Evolutionary conservation across 2,888 invertebrate species (phyloP), one percentile per base, ranked within the genome.

Genomic region (Chirona hameri): DNA sequence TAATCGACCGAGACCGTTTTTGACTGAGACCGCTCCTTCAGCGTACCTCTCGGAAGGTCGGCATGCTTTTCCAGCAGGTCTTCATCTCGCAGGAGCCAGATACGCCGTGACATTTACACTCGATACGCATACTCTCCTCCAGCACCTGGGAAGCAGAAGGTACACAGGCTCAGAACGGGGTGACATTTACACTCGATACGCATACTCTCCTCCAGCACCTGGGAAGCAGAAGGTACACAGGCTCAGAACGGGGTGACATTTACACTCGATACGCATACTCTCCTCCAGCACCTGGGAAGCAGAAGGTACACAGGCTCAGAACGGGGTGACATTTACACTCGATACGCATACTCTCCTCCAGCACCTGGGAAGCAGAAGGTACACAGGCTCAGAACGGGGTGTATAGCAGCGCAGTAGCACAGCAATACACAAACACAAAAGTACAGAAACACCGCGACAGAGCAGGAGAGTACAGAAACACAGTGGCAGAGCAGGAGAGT

Each of bases 291-390:
- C 87, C 89, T 89, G 85, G 65, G 48, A 48, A 48, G 9, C 9
- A n/a, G n/a, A n/a, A n/a, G n/a, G n/a, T n/a, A n/a, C n/a, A n/a
- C n/a, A n/a, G n/a, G n/a, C n/a, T n/a, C n/a, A n/a, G n/a, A n/a
- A 88, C 88, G 27, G 88, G 88, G 84, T 88, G 88, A 84, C 88
- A 88, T 84, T 88, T 88, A 86, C 88, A 88, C 83, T 88, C 88
- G 46, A 87, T 85, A 31, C 87, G 85, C 86, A 90, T 88, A 84
- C 88, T 87, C 72, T 86, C 86, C 84, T 88, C 88, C 55, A 90
- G 86, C 55, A 88, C 87, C 89, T 89, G 85, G 65, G 48, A 48
- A 48, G 9, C 9, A n/a, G n/a, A n/a, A n/a, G n/a, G n/a, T n/a
- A n/a, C n/a, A n/a, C n/a, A n/a, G n/a, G n/a, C n/a, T n/a, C n/a